Evolutionary conservation across 2,113 vertebrate genomes (phyloP).

Genomic region (Genyomyrus donnyi): DNA sequence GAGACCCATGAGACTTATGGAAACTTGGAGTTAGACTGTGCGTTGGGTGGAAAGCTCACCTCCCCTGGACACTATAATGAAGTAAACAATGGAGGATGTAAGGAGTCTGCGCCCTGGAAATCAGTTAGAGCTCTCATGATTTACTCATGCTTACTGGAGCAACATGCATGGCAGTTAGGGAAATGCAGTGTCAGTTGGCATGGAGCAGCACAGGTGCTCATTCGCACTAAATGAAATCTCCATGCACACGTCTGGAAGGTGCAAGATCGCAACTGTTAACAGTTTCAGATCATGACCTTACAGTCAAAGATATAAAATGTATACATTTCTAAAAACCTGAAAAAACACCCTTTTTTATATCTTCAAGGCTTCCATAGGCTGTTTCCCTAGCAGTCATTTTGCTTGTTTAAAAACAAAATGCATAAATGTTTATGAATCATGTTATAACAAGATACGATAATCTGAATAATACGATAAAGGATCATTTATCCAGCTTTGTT

Average conservation of each 20-base stretch:
- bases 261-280: background rate
- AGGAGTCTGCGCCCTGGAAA: background rate
- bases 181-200: background rate
- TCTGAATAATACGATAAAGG: constrained; percentile 29
- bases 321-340: background rate
- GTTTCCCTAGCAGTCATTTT: background rate
- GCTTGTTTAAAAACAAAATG: background rate
- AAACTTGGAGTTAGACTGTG: background rate
- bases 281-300: background rate
- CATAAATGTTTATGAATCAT: background rate
- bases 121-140: background rate
- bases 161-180: background rate
- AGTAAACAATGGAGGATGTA: background rate
- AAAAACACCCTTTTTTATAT: background rate
- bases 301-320: background rate
- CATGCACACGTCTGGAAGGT: background rate
- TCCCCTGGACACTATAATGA: constrained; percentile 6
- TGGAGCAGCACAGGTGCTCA: background rate
- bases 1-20: background rate
- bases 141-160: background rate
- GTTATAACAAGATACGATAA: constrained; percentile 21
- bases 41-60: background rate
- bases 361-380: background rate
- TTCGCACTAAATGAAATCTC: background rate
- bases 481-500: constrained; percentile 23